Evolutionary conservation across 2,797 vertebrate species (phyloP), one percentile per base, ranked within the genome.

Genomic region (Sebastes trivittatus): DNA sequence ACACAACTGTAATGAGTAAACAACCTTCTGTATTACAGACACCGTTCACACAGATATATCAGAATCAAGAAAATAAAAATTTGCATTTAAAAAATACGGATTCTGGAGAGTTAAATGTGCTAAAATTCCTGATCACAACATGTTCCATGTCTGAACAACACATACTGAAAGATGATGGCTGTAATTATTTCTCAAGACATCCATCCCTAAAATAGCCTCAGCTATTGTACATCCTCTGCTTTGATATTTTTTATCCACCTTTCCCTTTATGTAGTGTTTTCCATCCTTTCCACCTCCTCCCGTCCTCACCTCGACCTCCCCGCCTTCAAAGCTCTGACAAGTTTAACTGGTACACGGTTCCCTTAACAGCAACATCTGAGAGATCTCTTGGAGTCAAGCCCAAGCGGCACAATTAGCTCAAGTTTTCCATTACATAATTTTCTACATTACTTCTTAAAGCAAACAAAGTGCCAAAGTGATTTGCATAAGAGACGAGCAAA

Each of bases 331-430:
- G 83, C 67, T 90, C 91, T 89, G 88, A 81, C 61, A 85, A 88
- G 90, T 82, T 87, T 86, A 90, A 87, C 90, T 88, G 86, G 71
- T 92, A 71, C 88, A 88, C 83, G 79, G 89, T 87, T 95, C 94
- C 89, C 93, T 85, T 94, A 94, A 96, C 93, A 93, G 88, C 91
- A 94, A 87, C 80, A 92, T 91, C 93, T 94, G 82, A 94, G 92
- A 88, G 78, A 92, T 88, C 90, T 91, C 88, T 81, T 94, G 93
- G 92, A 94, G 92, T 88, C 88, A 85, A 91, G 93, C 95, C 94
- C 94, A 89, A 90, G 93, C 10, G 91, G 91, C 88, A 83, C 93
- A 96, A 94, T 96, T 96, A 96, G 87, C 81, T 58, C 46, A 91
- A 85, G 88, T 92, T 95, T 95, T 94, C 93, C 92, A 92, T 94